Evolutionary conservation across 2,797 vertebrate genomes (phyloP).

Genomic region (Chaetodon trifasciatus): DNA sequence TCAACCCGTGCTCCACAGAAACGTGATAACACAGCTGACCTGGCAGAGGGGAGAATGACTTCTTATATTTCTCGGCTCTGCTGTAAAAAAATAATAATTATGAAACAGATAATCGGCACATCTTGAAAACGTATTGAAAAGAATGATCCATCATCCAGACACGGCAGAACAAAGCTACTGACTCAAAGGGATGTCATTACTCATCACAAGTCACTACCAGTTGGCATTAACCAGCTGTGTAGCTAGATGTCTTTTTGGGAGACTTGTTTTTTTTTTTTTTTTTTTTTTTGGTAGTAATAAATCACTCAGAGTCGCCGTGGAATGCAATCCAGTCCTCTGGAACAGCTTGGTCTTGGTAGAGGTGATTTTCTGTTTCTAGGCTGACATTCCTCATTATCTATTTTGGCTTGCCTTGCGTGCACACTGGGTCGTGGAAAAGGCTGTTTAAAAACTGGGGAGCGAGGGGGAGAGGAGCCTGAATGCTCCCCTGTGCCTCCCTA

Average conservation of each 20-base stretch:
- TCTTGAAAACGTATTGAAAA: constrained; percentile 79
- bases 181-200: constrained; percentile 86
- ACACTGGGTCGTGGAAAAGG: constrained; percentile 69
- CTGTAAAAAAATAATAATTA: constrained; percentile 60
- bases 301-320: constrained; percentile 82
- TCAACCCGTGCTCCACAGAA: constrained; percentile 67
- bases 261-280: constrained; percentile 71
- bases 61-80: constrained; percentile 42
- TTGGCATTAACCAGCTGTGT: constrained; percentile 87
- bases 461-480: constrained; percentile 51
- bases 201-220: constrained; percentile 86
- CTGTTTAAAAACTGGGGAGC: constrained; percentile 77
- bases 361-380: constrained; percentile 81
- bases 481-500: constrained; percentile 54
- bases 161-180: constrained; percentile 83
- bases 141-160: constrained; percentile 83
- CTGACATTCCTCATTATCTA: constrained; percentile 85
- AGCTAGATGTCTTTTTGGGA: constrained; percentile 83
- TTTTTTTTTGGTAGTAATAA: constrained; percentile 79
- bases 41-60: constrained; percentile 49
- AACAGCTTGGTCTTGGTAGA: constrained; percentile 83
- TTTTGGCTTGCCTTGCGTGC: constrained; percentile 78
- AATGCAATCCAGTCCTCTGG: constrained; percentile 79
- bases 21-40: constrained; percentile 77
- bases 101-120: constrained; percentile 72